phyloP scores from a whole-genome alignment of 2,113 vertebrate genomes.

The Lamprotornis superbus region DNA sequence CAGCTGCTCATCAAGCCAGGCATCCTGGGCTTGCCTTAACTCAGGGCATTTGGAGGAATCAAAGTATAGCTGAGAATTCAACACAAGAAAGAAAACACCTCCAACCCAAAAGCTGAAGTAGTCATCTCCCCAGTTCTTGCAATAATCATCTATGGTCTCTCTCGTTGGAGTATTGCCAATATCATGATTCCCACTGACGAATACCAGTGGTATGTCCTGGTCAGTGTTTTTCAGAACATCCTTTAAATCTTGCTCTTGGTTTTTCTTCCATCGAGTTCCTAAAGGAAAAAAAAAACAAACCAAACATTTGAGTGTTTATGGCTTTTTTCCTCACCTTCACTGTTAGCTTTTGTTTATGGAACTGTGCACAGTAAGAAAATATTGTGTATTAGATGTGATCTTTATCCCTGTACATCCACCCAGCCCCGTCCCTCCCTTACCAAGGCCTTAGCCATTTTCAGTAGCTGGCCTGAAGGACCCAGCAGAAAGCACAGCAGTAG shows the following conservation, averaged over 20 bases:
- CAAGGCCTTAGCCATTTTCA: neutral
- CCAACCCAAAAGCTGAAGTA: constrained; percentile 98
- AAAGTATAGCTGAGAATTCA: constrained; percentile 92
- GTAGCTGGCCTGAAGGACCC: neutral
- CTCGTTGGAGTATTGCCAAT: constrained; percentile 87
- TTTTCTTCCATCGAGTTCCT: constrained; percentile 82
- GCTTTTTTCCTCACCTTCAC: neutral
- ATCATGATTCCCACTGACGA: constrained; percentile 96
- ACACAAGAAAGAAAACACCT: constrained; percentile 89
- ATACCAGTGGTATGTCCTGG: constrained; percentile 84
- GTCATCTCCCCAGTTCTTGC: constrained; percentile 89
- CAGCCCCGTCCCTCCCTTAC: neutral
- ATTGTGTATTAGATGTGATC: neutral
- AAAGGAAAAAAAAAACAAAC: neutral
- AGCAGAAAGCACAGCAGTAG: neutral
- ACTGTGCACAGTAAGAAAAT: neutral
- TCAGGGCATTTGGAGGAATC: constrained; percentile 83
- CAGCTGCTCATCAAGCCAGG: constrained; percentile 88
- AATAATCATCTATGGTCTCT: constrained; percentile 78
- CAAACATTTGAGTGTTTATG: neutral
- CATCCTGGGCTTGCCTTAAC: constrained; percentile 84
- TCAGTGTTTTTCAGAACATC: constrained; percentile 72
- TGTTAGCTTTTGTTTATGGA: neutral
- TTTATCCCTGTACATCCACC: neutral
- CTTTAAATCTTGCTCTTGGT: constrained; percentile 88